Evolutionary conservation across 2,888 invertebrate genomes (phyloP), one percentile per base, ranked within the genome.

Genomic region (Nebria brevicollis): DNA sequence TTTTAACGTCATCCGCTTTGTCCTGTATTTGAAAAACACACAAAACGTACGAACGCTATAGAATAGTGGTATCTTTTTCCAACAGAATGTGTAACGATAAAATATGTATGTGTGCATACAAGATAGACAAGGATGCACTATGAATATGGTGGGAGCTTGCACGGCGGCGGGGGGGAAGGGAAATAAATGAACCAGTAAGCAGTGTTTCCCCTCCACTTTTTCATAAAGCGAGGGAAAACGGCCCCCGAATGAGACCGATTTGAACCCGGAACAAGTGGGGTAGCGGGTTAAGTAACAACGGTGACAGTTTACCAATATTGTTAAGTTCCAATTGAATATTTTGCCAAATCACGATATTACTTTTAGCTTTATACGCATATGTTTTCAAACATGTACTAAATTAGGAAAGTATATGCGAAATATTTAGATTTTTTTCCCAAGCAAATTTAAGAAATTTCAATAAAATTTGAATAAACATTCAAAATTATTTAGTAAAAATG

Each of bases 1-100:
- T 95, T 91, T 95, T 95, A 84, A 93, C 92, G 83, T 94, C 94
- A 82, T 94, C 93, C 84, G 90, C 91, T 90, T 94, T 94, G 84
- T 94, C 94, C 94, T 94, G 88, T 72, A 13, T 26, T 4, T 77
- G 82, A 72, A 76, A 80, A 81, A 75, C 73, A 77, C 11, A 78
- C 72, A 77, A 78, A 73, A 77, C 77, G 73, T 68, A 75, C 72
- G 72, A 65, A 65, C 65, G 15, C 73, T 80, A 15, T 42, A 70
- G 73, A 78, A 82, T 80, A 82, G 82, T 80, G 80, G 54, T 77
- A 81, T 82, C 72, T 81, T 82, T 83, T 82, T 83, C 13, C 8
- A 20, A 70, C 70, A 26, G 70, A 11, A 70, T 70, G 70, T 70
- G 70, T 25, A 25, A 70, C 70, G 34, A 34, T 20, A 25, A 66